phyloP scores from a whole-genome alignment of 2,888 invertebrate genomes.

The Caenorhabditis uteleia region DNA sequence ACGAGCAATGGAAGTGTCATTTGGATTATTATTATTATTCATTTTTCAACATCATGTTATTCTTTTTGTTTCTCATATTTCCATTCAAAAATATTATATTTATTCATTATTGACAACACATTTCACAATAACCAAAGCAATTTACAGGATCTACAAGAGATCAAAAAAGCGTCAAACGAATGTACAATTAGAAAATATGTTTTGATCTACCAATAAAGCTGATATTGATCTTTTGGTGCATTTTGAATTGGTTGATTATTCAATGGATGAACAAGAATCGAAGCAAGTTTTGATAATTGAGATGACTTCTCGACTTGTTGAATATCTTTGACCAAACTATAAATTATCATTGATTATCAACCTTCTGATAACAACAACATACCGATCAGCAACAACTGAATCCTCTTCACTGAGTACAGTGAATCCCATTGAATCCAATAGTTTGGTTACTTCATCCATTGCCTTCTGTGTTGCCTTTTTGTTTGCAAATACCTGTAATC shows the following conservation, averaged over 20 bases:
- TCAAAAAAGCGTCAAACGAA: background rate
- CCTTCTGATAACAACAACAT: slow-evolving; percentile 1
- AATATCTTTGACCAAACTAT: slow-evolving; percentile 18
- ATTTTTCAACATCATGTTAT: no score
- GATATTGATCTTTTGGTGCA: slow-evolving; percentile 26
- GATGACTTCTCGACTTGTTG: slow-evolving; percentile 35
- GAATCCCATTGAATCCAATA: slow-evolving; percentile 31
- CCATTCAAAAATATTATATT: no score
- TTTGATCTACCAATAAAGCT: slow-evolving; percentile 21
- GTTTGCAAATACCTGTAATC: slow-evolving; percentile 33
- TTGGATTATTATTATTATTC: no score
- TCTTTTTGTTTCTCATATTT: no score
- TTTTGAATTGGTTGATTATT: slow-evolving; percentile 4
- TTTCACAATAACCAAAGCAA: background rate
- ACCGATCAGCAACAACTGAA: slow-evolving; percentile 35
- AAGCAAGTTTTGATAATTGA: slow-evolving; percentile 26
- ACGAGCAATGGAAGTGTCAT: slow-evolving; percentile 31
- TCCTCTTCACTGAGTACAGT: slow-evolving; percentile 37
- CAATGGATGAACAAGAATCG: slow-evolving; percentile 28
- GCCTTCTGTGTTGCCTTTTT: slow-evolving; percentile 22
- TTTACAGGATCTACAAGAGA: background rate
- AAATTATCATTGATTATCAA: background rate
- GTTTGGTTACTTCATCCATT: slow-evolving; percentile 17
- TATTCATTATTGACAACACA: no score
- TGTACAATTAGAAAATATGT: slow-evolving; percentile 3